Percentiles rank a stretch among this genome's conserved stretches.
Evolutionary conservation across 2,888 invertebrate species (phyloP).

Genomic region (Gnatocerus cornutus): DNA sequence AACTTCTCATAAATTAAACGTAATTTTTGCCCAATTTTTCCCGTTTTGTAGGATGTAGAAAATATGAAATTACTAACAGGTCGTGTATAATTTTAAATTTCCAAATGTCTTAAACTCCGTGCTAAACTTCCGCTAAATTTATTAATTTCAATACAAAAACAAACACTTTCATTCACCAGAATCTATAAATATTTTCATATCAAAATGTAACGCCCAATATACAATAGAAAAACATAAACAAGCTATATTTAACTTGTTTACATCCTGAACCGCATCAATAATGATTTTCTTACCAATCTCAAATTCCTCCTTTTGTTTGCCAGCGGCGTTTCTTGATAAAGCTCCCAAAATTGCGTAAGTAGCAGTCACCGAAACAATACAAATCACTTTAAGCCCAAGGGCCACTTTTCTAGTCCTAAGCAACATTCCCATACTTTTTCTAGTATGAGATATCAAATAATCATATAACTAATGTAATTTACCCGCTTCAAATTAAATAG

Average conservation of each 20-base stretch:
- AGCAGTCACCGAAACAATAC: conserved; percentile 62
- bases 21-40: too few species aligned
- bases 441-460: conserved; percentile 51
- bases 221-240: conserved; percentile 27
- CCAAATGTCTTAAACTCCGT: neutral
- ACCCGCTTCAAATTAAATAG: conserved; percentile 44
- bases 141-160: neutral
- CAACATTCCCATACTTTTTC: conserved; percentile 64
- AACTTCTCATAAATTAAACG: too few species aligned
- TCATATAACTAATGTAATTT: conserved; percentile 48
- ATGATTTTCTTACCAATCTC: neutral
- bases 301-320: neutral
- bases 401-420: conserved; percentile 67
- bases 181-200: conserved; percentile 12
- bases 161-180: neutral
- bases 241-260: conserved; percentile 12
- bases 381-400: conserved; percentile 63
- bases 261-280: neutral
- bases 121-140: neutral
- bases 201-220: neutral
- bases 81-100: too few species aligned
- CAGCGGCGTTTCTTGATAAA: conserved; percentile 42
- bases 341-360: conserved; percentile 61
- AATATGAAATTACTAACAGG: too few species aligned
- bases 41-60: too few species aligned